phyloP scores from a whole-genome alignment of 2,888 invertebrate species.

The Paralinhomoeus sp. region DNA sequence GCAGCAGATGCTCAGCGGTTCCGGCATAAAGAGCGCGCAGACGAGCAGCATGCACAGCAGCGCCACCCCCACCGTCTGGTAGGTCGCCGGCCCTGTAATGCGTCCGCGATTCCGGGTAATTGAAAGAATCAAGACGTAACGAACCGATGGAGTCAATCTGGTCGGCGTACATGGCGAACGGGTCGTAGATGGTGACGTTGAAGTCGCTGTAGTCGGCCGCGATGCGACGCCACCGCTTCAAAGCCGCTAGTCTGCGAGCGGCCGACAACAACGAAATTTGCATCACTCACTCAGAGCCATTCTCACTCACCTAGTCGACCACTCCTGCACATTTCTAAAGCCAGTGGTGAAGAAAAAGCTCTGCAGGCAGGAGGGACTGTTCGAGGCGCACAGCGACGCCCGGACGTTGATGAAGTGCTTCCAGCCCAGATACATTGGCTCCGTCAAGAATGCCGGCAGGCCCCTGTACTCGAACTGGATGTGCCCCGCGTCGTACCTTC shows the following conservation, averaged over 20 bases:
- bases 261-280: too few species aligned
- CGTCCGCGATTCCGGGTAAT: neutral
- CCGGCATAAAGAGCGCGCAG: conserved; percentile 21
- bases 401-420: neutral
- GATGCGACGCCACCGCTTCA: conserved; percentile 17
- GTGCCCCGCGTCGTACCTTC: too few species aligned
- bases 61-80: conserved; percentile 20
- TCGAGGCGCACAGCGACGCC: conserved; percentile 10
- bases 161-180: conserved; percentile 22
- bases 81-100: conserved; percentile 15
- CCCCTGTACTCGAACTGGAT: too few species aligned
- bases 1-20: too few species aligned
- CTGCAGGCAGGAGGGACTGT: conserved; percentile 17
- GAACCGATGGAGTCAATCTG: conserved; percentile 9
- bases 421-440: neutral
- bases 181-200: conserved; percentile 24
- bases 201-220: conserved; percentile 16
- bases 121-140: too few species aligned
- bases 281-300: too few species aligned
- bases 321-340: conserved; percentile 20
- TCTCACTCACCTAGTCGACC: conserved; percentile 13
- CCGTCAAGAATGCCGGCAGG: too few species aligned
- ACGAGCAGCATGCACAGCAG: too few species aligned
- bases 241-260: conserved; percentile 9
- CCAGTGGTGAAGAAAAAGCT: conserved; percentile 24